Base-by-base conservation (phyloP, 2,797 vertebrate species). In the Urophycis tenuis region DNA sequence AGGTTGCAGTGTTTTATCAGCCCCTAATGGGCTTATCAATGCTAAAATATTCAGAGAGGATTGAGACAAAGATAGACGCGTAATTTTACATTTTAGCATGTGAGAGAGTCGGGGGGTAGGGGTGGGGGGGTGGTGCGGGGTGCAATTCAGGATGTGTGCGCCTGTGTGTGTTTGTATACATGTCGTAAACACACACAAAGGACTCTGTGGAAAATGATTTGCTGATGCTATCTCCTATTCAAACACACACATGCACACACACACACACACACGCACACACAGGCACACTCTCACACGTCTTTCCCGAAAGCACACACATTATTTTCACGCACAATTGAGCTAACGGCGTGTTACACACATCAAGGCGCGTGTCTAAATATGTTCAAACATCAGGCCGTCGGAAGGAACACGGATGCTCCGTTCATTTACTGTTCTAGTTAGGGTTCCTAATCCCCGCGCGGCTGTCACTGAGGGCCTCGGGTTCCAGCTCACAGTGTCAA, bases 1-100 rank as follows among this genome's bases (percentile, higher is more conserved):
- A 91, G 83, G 72, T 83, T 86, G 89, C 88, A 87, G 60, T 86
- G 83, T 85, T 87, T 89, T 90, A 89, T 92, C 87, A 85, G 88
- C 89, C n/a, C 86, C 87, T 92, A 92, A 91, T 92, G 90, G 86
- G 75, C 89, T 91, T 89, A 91, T 91, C 90, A 90, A 90, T 91
- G 90, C 89, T 90, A 87, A 91, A 91, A 90, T 91, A 92, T 90
- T 90, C 89, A 72, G 30, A 36, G 31, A 74, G 81, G 76, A 75
- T 72, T 72, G 32, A 35, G 32, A 35, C 34, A 25, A 35, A 11
- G 12, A 73, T 19, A 73, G 72, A 4, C 19, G 53, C n/a, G 53
- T 60, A 60, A 60, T 60, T 25, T 19, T 25, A 19, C 4, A 60
- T 41, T 53, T 53, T 6, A 22, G 1, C 6, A n/a, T 60, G 22